Conservation (phyloP, 2,888 invertebrate species). For the Oscheius sp. region DNA sequence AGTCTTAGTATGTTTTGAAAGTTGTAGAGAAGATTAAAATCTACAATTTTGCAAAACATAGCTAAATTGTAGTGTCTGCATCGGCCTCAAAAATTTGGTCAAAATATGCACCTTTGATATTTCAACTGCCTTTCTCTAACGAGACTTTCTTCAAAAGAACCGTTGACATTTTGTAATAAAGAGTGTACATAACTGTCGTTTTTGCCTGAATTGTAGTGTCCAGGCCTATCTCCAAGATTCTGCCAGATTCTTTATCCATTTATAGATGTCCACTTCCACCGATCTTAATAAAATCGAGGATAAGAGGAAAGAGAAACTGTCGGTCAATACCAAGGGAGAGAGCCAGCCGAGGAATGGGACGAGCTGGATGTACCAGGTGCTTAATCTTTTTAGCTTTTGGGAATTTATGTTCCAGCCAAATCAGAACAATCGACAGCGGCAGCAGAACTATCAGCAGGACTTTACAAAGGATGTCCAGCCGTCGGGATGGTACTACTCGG, state of each 20-base stretch:
- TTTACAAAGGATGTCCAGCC: background rate
- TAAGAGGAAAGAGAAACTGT: conserved; percentile 2
- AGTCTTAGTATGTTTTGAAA: background rate
- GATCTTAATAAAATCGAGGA: conserved; percentile 2
- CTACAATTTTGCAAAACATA: too few species aligned
- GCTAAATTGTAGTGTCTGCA: background rate
- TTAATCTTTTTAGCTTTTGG: background rate
- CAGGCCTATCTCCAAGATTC: background rate
- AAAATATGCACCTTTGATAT: background rate
- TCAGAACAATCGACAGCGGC: background rate
- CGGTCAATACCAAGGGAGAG: background rate
- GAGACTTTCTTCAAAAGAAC: background rate
- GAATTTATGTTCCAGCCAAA: background rate
- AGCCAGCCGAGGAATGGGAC: background rate
- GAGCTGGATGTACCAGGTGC: conserved; percentile 8
- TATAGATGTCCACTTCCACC: conserved; percentile 23
- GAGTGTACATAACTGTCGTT: background rate
- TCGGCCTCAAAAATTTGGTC: background rate
- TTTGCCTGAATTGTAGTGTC: background rate
- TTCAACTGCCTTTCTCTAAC: background rate
- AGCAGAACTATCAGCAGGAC: background rate
- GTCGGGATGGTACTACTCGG: background rate
- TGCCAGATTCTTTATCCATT: background rate
- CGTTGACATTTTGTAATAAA: background rate
- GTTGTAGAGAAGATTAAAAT: too few species aligned